These are phyloP conservation scores for Philopotamus ludificatus DNA, from an alignment of 1,140 invertebrate genomes.

Conservation along the genomic window DNA sequence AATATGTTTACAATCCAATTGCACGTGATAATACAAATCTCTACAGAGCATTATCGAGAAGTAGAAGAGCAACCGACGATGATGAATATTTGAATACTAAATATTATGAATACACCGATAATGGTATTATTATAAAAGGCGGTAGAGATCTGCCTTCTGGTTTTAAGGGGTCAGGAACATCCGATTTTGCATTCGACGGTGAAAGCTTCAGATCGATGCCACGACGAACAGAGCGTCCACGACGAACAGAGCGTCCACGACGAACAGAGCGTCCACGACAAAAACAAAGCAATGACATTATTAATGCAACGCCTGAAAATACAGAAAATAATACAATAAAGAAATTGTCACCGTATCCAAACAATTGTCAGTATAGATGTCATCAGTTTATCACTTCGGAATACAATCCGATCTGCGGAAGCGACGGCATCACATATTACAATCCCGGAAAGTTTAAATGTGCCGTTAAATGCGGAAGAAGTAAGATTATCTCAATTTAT, in stretches of 20 bases:
- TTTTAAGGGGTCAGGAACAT: not conserved
- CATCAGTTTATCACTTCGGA: conserved; percentile 26
- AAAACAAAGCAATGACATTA: not conserved
- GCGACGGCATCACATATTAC: conserved; percentile 41
- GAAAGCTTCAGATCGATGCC: not conserved
- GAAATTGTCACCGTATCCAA: conserved; percentile 18
- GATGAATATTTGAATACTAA: too few relatives aligned
- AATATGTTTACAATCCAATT: too few relatives aligned
- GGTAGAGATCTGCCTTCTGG: not conserved
- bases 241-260: not conserved
- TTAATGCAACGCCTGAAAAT: not conserved
- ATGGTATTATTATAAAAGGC: not conserved
- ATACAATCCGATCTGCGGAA: conserved; percentile 44
- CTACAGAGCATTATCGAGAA: too few relatives aligned
- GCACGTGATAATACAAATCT: too few relatives aligned
- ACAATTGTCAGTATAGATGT: conserved; percentile 27
- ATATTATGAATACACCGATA: not conserved
- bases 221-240: not conserved
- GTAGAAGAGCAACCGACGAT: not conserved
- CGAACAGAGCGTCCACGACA: not conserved
- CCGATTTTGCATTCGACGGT: conserved; percentile 13
- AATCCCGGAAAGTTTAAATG: conserved; percentile 41
- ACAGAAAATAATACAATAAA: not conserved
- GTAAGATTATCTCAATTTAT: conserved; percentile 30
- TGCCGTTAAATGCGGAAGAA: conserved; percentile 40